phyloP scores from a whole-genome alignment of 2,113 vertebrate species.

The Malurus cyaneus region DNA sequence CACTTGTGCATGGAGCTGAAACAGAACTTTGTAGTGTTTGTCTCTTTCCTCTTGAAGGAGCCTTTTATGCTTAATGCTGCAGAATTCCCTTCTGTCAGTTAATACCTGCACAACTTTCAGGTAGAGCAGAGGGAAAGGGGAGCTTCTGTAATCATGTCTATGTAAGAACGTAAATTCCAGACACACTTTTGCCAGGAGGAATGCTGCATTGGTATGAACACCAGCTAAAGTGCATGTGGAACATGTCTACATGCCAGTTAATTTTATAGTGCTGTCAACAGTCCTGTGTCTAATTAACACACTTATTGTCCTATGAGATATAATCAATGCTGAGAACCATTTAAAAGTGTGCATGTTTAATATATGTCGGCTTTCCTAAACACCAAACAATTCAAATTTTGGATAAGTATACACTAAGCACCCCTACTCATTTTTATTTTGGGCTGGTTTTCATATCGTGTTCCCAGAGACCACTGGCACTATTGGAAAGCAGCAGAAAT shows the following conservation, averaged over 20 bases:
- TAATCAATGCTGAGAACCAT: not conserved
- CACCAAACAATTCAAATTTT: not conserved
- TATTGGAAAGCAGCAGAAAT: not conserved
- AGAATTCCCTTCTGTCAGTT: not conserved
- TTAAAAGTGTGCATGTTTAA: not conserved
- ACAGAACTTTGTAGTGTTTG: not conserved
- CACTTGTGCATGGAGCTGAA: not conserved
- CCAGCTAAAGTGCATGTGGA: not conserved
- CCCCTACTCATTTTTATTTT: not conserved
- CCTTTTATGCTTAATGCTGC: not conserved
- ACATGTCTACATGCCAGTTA: not conserved
- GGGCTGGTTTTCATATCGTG: not conserved
- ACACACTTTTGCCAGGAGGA: not conserved
- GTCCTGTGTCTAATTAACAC: not conserved
- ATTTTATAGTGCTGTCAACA: not conserved
- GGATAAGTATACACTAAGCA: not conserved
- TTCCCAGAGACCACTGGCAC: not conserved
- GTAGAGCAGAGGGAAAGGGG: not conserved
- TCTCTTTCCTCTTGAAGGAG: not conserved
- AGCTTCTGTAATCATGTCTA: not conserved
- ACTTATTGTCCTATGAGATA: not conserved
- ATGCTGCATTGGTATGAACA: not conserved
- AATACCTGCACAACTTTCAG: not conserved
- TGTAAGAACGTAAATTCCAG: not conserved
- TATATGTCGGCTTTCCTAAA: not conserved